Evolutionary conservation across 2,113 vertebrate genomes (phyloP).

Genomic region (Cromileptes altivelis): DNA sequence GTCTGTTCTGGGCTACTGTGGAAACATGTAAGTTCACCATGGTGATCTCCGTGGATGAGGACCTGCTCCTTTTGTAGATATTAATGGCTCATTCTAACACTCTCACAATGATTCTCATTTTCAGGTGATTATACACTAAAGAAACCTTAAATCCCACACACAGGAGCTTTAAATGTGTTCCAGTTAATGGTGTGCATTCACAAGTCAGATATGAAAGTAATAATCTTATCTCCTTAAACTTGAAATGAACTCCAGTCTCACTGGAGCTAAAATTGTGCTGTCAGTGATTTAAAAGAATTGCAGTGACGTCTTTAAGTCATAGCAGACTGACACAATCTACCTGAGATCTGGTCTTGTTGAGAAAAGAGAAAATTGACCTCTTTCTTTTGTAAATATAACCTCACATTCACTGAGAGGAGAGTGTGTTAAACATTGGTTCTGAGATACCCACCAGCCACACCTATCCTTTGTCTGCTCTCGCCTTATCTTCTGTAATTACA

Average conservation of each 20-base stretch:
- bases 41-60: too few relatives aligned
- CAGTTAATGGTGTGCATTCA: neutral
- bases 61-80: too few relatives aligned
- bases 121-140: too few relatives aligned
- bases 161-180: too few relatives aligned
- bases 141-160: too few relatives aligned
- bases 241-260: neutral
- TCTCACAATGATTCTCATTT: too few relatives aligned
- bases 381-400: neutral
- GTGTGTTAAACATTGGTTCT: slow-evolving; percentile 36
- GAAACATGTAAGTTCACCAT: too few relatives aligned
- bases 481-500: slow-evolving; percentile 15
- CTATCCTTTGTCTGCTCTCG: slow-evolving; percentile 46
- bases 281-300: neutral
- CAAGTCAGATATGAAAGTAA: neutral
- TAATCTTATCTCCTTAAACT: neutral
- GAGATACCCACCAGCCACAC: slow-evolving; percentile 15
- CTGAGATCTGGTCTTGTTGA: neutral
- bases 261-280: neutral
- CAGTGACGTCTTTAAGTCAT: neutral
- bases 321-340: neutral
- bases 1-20: too few relatives aligned
- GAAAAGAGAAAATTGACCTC: neutral
- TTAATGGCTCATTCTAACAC: too few relatives aligned
- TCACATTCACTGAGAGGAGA: slow-evolving; percentile 6